Base-by-base conservation (phyloP, 2,113 vertebrate species). In the Manacus vitellinus region DNA sequence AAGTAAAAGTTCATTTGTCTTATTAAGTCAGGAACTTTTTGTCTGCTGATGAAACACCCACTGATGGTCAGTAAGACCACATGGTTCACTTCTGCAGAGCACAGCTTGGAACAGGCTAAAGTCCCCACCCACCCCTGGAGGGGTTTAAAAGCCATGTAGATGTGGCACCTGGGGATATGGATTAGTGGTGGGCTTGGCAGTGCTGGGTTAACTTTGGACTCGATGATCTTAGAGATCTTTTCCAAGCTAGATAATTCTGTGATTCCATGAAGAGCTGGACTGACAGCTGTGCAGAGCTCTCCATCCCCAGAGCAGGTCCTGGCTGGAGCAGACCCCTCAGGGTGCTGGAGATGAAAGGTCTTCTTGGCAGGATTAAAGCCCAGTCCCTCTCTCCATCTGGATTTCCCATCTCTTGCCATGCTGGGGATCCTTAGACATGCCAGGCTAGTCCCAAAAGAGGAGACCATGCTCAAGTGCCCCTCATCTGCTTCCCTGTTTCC, bases 41-140 rank as follows among this genome's bases (percentile, higher is more conserved):
- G 18, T 25, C 14, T 18, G 30, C 39, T 1, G 1, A 14, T 24
- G 25, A 52, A 87, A 59, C 23, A 2, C 8, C 3, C 18, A 5
- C 12, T 15, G 7, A 7, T 12, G 14, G 35, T 68, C 39, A 37
- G 59, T 21, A 33, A n/a, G 63, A 51, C 24, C 35, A 37, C 23
- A 2, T 17, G 56, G 31, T 7, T 54, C 22, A 13, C 24, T 41
- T 74, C 65, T 24, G 0, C 4, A 21, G 24, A 55, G 19, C 13
- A 13, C 46, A 52, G 13, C 17, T n/a, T 67, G 70, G 18, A 39
- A 21, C 28, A 52, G 70, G 39, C 23, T 74, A 44, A 37, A 52
- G 19, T 17, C 39, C 33, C 37, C 37, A 23, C 37, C 37, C 37
- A 23, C 9, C 19, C 70, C 61, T 67, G 33, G 24, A n/a, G 39